These are phyloP conservation scores for Brotula barbata DNA, from an alignment of 2,797 vertebrate genomes.

Conservation along the genomic window DNA sequence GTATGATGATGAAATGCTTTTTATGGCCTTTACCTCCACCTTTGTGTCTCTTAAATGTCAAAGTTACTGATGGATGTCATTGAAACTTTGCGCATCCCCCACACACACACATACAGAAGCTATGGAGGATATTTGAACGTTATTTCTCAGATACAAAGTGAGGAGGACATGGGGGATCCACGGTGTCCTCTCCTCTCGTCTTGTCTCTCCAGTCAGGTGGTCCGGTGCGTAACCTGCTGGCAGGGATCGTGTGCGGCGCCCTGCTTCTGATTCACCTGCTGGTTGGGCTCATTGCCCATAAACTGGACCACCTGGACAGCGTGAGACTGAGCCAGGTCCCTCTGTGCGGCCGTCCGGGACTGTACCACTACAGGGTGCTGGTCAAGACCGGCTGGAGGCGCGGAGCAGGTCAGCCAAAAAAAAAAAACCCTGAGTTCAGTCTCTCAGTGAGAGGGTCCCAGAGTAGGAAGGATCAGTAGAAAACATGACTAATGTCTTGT, in stretches of 20 bases:
- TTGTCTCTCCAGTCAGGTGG: constrained; percentile 65
- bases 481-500: too few species aligned
- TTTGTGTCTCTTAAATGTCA: too few species aligned
- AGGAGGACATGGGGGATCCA: not conserved
- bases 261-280: constrained; percentile 78
- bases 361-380: constrained; percentile 80
- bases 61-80: too few species aligned
- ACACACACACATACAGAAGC: too few species aligned
- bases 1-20: constrained; percentile 48
- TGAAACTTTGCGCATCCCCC: too few species aligned
- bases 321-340: constrained; percentile 73
- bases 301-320: constrained; percentile 81
- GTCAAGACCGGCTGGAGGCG: constrained; percentile 82
- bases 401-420: constrained; percentile 74
- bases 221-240: constrained; percentile 68
- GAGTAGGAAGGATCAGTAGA: too few species aligned
- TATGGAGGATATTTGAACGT: too few species aligned
- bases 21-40: too few species aligned
- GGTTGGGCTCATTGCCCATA: constrained; percentile 79
- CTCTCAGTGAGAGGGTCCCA: too few species aligned
- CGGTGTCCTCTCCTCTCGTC: too few species aligned
- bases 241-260: constrained; percentile 74
- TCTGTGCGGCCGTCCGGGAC: constrained; percentile 77
- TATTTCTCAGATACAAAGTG: not conserved
- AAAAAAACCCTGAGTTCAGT: not conserved